Evolutionary conservation across 2,797 vertebrate species (phyloP), one percentile per base, ranked within the genome.

Genomic region (Sebastes miniatus): DNA sequence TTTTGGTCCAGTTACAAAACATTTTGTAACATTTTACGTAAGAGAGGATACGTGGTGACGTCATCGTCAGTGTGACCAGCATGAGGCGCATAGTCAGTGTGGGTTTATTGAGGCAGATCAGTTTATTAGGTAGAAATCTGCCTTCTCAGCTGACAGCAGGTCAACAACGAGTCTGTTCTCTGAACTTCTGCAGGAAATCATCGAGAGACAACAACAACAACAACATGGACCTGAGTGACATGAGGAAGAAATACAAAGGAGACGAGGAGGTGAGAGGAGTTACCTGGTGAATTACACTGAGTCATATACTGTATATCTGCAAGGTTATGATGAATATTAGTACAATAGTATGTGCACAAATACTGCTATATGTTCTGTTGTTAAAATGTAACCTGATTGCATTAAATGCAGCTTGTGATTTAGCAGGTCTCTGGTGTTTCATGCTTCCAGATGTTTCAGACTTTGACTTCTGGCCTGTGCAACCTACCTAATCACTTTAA

Each of bases 201-300:
- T 80, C 84, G 29, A 67, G 57, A 13, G 81, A 82, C 27, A 18
- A 22, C 5, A 43, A 14, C 29, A 29, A 29, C 32, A 34, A 10
- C 47, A 80, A 4, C 72, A 98, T 98, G 97, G 97, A 99, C 73
- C 92, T 99, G 88, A 96, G 96, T 59, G 43, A 92, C 64, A 97
- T 99, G 96, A 96, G 97, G 91, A 97, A 96, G 92, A 93, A 88
- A 69, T 99, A 99, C 92, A 96, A 95, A 74, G 95, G 90, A 69
- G 97, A 97, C n/a, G 87, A 87, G 25, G 97, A 98, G 95, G 98
- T 98, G 79, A 92, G 92, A 13, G 14, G 0, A 32, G 3, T 54
- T 34, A 25, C 70, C 57, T 71, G 70, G 6, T 25, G 24, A 7
- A 62, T 3, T 32, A 9, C 1, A 1, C 22, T 16, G 29, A 32